Conservation (phyloP, 2,888 invertebrate genomes). For the Diplolepis rosae region DNA sequence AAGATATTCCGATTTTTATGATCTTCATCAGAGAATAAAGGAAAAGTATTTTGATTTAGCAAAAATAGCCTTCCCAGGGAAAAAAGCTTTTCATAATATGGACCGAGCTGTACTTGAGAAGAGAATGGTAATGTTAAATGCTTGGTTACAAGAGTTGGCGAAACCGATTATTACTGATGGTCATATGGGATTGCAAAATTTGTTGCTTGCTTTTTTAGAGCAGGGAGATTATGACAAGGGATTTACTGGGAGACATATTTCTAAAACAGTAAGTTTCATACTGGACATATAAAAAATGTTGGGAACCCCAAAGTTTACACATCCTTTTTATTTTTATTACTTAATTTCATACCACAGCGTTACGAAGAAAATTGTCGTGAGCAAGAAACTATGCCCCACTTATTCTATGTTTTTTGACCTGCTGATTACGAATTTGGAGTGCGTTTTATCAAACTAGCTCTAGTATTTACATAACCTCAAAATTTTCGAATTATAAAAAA, state of each 20-base stretch:
- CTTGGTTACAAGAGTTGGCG: slow-evolving; percentile 84
- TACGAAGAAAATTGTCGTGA: too few relatives aligned
- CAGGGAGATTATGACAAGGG: slow-evolving; percentile 82
- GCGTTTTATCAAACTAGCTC: too few relatives aligned
- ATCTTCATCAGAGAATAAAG: slow-evolving; percentile 87
- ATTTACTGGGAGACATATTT: slow-evolving; percentile 77
- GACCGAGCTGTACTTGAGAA: slow-evolving; percentile 89
- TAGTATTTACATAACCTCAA: too few relatives aligned
- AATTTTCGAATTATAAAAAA: too few relatives aligned
- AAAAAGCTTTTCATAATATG: slow-evolving; percentile 95
- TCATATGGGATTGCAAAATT: slow-evolving; percentile 79
- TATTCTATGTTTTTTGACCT: too few relatives aligned
- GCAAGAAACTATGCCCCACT: too few relatives aligned
- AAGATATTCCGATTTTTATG: slow-evolving; percentile 95
- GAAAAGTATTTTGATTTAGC: slow-evolving; percentile 88
- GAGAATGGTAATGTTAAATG: slow-evolving; percentile 87
- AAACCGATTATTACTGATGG: slow-evolving; percentile 77
- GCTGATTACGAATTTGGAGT: too few relatives aligned
- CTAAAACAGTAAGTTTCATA: slow-evolving; percentile 75
- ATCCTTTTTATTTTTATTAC: too few relatives aligned
- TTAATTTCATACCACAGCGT: too few relatives aligned
- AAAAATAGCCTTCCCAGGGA: slow-evolving; percentile 89
- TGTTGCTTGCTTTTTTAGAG: slow-evolving; percentile 81
- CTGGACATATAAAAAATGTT: too few relatives aligned
- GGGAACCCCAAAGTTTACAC: too few relatives aligned